phyloP scores from a whole-genome alignment of 2,888 invertebrate species.

The Ptilodon capucinus region DNA sequence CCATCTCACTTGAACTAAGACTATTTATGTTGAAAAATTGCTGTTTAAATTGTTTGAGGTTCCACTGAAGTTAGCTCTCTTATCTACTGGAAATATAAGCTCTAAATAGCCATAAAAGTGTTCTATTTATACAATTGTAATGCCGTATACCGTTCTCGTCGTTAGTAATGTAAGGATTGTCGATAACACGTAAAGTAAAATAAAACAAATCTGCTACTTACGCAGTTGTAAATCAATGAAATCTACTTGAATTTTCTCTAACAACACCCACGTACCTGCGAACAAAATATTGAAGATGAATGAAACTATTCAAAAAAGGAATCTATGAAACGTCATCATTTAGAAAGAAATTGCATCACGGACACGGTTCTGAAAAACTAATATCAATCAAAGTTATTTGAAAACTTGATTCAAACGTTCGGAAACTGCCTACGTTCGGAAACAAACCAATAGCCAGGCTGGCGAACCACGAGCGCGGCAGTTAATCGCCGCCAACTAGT shows the following conservation, averaged over 20 bases:
- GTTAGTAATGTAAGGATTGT: conserved; percentile 13
- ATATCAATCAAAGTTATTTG: conserved; percentile 46
- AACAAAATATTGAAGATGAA: conserved; percentile 39
- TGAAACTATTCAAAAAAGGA: conserved; percentile 1
- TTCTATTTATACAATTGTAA: conserved; percentile 11
- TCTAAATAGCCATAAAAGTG: conserved; percentile 19
- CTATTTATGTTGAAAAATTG: conserved; percentile 36
- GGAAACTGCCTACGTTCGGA: conserved; percentile 54
- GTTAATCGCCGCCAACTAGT: conserved; percentile 75
- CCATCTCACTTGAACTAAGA: conserved; percentile 27
- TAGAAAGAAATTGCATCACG: not conserved
- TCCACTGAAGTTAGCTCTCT: conserved; percentile 35
- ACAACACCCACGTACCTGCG: conserved; percentile 75
- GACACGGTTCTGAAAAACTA: conserved; percentile 1
- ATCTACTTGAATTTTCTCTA: conserved; percentile 67
- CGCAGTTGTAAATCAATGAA: conserved; percentile 61
- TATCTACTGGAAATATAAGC: too few species aligned
- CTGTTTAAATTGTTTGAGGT: conserved; percentile 52
- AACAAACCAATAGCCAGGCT: conserved; percentile 61
- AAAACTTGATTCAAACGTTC: conserved; percentile 52
- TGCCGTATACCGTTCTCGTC: conserved; percentile 9
- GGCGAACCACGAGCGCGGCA: conserved; percentile 64
- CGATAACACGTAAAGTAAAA: conserved; percentile 39
- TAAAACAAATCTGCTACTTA: conserved; percentile 70
- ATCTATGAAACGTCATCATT: not conserved